phyloP scores from a whole-genome alignment of 2,797 vertebrate species.

The Acrossocheilus wenchowensis region DNA sequence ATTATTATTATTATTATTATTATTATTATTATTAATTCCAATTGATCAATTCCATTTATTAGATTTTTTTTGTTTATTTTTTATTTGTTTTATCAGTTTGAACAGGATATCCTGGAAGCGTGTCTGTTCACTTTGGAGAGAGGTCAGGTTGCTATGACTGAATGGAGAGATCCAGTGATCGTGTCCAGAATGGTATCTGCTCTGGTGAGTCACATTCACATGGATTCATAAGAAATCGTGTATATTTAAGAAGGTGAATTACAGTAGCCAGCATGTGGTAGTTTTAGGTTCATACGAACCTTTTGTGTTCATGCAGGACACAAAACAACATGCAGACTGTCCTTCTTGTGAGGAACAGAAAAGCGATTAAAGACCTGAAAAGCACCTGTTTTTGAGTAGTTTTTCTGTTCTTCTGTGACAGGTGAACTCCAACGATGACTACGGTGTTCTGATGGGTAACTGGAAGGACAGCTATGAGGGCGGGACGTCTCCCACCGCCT shows the following conservation, averaged over 20 bases:
- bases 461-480: slow-evolving; percentile 83
- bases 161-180: slow-evolving; percentile 83
- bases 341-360: not conserved
- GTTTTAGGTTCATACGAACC: not conserved
- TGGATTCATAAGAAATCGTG: not conserved
- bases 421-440: slow-evolving; percentile 88
- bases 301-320: not conserved
- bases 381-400: not conserved
- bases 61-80: not conserved
- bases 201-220: slow-evolving; percentile 78
- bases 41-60: too few species aligned
- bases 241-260: not conserved
- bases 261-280: not conserved
- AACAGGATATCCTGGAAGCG: slow-evolving; percentile 79
- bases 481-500: slow-evolving; percentile 83
- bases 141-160: slow-evolving; percentile 75
- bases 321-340: not conserved
- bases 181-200: slow-evolving; percentile 85
- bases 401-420: slow-evolving; percentile 58
- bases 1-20: too few species aligned
- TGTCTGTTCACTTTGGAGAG: slow-evolving; percentile 84
- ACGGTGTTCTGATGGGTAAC: slow-evolving; percentile 85
- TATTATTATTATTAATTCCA: too few species aligned
- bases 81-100: slow-evolving; percentile 74
- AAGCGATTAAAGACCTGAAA: not conserved